Evolutionary conservation across 1,140 invertebrate species (phyloP), one percentile per base, ranked within the genome.

Genomic region (Bombyx mandarina): DNA sequence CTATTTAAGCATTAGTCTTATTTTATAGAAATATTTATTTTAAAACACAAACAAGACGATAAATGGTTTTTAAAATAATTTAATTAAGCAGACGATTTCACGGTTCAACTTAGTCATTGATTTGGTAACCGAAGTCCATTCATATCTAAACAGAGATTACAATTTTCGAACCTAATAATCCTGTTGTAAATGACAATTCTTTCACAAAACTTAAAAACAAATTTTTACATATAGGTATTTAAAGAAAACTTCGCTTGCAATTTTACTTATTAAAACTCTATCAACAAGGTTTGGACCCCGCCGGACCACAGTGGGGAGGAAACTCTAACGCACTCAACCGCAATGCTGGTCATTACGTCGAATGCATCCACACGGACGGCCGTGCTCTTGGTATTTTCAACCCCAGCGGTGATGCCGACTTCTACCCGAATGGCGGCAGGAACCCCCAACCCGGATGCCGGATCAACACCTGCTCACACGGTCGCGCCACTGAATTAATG

Each of bases 311-410:
- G 6, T 93, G 75, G 76, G 58, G 62, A 4, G 62, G 60, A 12
- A 79, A 71, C 58, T 45, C 58, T 2, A 63, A 75, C 7, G 56
- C 62, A 3, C 63, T 78, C 54, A 70, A 69, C 43, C 64, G 68
- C 5, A 81, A 67, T 42, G 91, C 93, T 66, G 93, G 89, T 0
- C 57, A 51, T n/a, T 83, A 90, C 58, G 91, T 92, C 0, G 89
- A 92, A 65, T 76, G 88, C 3, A 91, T 93, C 54, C 92, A 93
- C 71, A 91, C 92, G 0, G 88, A 90, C 58, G 88, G 81, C 44
- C 74, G 82, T 44, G 6, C 60, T 0, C 64, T 88, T 1, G 89
- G 89, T 8, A 78, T 89, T 7, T 50, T 57, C 2, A 60, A 73
- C 1, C 56, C 82, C 0, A 59, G 88, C 2, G 89, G 83, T 18